phyloP scores from a whole-genome alignment of 37 sponge, comb jelly and placozoan genomes.

The Mnemiopsis leidyi region DNA sequence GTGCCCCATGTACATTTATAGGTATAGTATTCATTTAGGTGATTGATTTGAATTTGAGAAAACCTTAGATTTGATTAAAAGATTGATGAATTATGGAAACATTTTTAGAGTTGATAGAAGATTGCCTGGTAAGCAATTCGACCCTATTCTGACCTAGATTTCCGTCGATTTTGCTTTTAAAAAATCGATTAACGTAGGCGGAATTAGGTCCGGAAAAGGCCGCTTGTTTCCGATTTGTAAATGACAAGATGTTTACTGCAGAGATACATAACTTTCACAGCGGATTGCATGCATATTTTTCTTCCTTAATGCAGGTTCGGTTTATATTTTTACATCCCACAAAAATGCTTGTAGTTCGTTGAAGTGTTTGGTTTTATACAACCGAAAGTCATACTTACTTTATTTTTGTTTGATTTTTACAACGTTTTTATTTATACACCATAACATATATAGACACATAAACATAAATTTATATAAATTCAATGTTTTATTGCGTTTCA shows the following conservation, averaged over 20 bases:
- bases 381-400: background rate
- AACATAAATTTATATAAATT: background rate
- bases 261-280: background rate
- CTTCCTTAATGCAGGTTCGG: too few relatives aligned
- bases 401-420: slow-evolving; percentile 41
- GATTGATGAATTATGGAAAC: background rate
- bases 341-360: background rate
- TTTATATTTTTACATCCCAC: too few relatives aligned
- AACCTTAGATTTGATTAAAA: background rate
- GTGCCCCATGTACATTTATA: background rate
- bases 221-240: background rate
- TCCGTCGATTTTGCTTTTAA: too few relatives aligned
- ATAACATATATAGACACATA: background rate
- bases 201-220: background rate
- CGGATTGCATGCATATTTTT: too few relatives aligned
- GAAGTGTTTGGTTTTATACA: background rate
- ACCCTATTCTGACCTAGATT: too few relatives aligned
- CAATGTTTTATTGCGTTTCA: background rate
- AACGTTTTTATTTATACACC: slow-evolving; percentile 30
- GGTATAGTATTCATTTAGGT: background rate
- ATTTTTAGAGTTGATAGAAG: background rate
- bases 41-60: background rate
- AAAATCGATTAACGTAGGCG: too few relatives aligned
- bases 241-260: background rate
- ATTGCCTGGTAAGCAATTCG: too few relatives aligned